Base-by-base conservation (phyloP, 1,140 invertebrate species). In the Grapholita molesta region DNA sequence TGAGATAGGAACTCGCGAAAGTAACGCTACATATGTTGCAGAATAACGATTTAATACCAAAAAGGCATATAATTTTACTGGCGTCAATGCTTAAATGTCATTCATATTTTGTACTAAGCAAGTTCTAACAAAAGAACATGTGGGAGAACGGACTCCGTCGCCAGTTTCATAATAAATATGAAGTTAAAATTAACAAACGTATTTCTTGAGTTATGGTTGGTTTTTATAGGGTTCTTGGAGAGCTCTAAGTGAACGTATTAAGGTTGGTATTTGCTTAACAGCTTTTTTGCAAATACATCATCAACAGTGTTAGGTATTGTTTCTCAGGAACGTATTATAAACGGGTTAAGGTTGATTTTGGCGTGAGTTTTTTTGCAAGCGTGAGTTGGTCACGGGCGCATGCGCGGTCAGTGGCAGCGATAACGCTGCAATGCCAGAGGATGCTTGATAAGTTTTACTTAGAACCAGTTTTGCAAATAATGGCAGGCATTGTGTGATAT, bases 321-420 rank as follows among this genome's bases (percentile, higher is more conserved):
- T 32, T 5, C 9, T 35, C 33, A 35, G 11, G 33, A 35, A 11
- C 33, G 3, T 35, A n/a, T 35, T 35, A 12, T n/a, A 35, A 35
- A 2, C 2, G 4, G 0, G 9, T 11, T 35, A 12, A 11, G 33
- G 23, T 55, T 55, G 53, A 1, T 25, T 55, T 55, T 55, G 2
- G 53, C 53, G 3, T 55, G 53, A 25, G 2, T 25, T 24, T 57
- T 28, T 57, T 57, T 28, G 53, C 53, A 57, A 25, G 1, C 35
- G 11, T 11, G 52, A 42, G 52, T 25, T 57, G 53, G 53, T 25
- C 53, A 57, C 53, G 53, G 38, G 12, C 53, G 21, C 23, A 57
- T 57, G 53, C 53, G 53, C 53, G 53, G 53, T 57, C 53, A 57
- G 53, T 57, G 53, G 53, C 53, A 28, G 53, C 53, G 53, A 57